phyloP scores from a whole-genome alignment of 2,797 vertebrate species.

The Chaunax sp. region DNA sequence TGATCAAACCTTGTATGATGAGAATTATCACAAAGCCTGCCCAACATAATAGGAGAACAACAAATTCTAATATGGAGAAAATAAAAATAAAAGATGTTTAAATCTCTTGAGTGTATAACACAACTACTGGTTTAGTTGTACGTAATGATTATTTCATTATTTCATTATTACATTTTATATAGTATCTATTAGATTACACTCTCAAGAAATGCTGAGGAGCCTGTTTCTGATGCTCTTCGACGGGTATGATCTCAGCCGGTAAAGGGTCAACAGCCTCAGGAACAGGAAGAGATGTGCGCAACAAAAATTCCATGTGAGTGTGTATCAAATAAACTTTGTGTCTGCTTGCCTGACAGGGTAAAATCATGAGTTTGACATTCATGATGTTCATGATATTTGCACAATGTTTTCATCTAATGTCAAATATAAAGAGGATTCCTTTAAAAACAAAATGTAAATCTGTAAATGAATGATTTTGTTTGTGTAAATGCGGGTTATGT shows the following conservation, averaged over 20 bases:
- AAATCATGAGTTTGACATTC: slow-evolving; percentile 43
- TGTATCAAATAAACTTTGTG: neutral
- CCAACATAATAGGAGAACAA: no score
- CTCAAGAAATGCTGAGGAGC: neutral
- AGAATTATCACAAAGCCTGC: no score
- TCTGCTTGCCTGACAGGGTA: slow-evolving; percentile 7
- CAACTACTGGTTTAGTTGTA: neutral
- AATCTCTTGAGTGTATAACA: no score
- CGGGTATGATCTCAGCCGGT: slow-evolving; percentile 1
- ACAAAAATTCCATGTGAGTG: slow-evolving; percentile 6
- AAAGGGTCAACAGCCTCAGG: slow-evolving; percentile 20
- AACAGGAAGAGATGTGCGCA: slow-evolving; percentile 26
- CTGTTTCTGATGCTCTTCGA: neutral
- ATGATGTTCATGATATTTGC: slow-evolving; percentile 66
- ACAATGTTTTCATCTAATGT: slow-evolving; percentile 52
- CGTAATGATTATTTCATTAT: no score
- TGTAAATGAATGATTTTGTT: slow-evolving; percentile 52
- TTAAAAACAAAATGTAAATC: slow-evolving; percentile 44
- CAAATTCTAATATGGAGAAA: no score
- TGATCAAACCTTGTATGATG: no score
- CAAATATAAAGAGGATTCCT: slow-evolving; percentile 8
- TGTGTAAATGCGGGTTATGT: slow-evolving; percentile 10
- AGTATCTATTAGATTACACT: no score
- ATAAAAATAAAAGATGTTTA: no score
- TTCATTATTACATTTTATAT: no score